Evolutionary conservation across 53 echinoderm and acorn worm species (phyloP), one percentile per base, ranked within the genome.

Genomic region (Echinarachnius parma): DNA sequence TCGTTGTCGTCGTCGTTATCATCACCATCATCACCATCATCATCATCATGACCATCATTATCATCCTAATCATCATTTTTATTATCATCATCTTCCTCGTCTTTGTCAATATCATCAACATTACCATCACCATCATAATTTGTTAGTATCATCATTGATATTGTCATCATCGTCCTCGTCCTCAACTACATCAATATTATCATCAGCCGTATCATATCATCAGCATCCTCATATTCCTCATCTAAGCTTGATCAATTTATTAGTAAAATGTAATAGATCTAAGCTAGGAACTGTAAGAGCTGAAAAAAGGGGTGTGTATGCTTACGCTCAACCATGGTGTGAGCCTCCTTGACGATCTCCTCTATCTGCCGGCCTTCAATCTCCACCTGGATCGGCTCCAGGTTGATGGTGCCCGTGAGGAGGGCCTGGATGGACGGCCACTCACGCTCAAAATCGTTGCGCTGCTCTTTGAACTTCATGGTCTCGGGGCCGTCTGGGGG

Each of bases 401-500:
- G 60, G 36, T 87, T 90, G 46, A 89, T 67, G 31, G 88, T 92
- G 2, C 91, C 98, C 0, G 98, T 92, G 28, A 98, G 76, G 25
- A 92, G 47, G 30, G 91, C 98, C 62, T 91, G 91, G 31, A 98
- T 85, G 2, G 91, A 82, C 1, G 91, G 98, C 98, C 98, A 98
- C 49, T 98, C 98, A 27, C 86, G 71, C 77, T 98, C 98, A 87
- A 88, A 98, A 1, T 91, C 91, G 23, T 45, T 80, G 66, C 98
- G 53, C 23, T 31, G 60, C 18, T 98, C 98, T 70, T 83, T 88
- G 61, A 86, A 98, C 78, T 80, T 80, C 39, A 52, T 79, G 19
- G 98, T 98, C 76, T 98, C 98, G 3, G 84, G 88, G 2, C 98
- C 98, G 21, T 91, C 91, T 7, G 98, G 98, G 35, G 98, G 98